These are phyloP conservation scores for Drosophila cognata DNA, from an alignment of 2,888 invertebrate genomes.

Conservation along the genomic window DNA sequence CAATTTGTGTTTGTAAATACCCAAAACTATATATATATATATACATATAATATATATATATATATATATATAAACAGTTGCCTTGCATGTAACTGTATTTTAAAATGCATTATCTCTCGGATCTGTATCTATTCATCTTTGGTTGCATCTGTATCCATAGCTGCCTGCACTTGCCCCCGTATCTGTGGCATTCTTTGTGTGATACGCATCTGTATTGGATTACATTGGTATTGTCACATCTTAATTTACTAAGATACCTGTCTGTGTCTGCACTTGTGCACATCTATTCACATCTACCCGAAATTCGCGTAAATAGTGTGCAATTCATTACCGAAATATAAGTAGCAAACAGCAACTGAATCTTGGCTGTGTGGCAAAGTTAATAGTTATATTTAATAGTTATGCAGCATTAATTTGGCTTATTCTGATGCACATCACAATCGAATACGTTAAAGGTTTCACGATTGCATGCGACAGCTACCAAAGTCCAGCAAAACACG, in stretches of 20 bases:
- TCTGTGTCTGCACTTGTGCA: background rate
- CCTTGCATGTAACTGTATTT: background rate
- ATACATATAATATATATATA: background rate
- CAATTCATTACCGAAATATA: background rate
- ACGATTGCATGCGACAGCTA: background rate
- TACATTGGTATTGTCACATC: background rate
- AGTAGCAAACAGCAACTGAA: background rate
- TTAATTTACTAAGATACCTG: background rate
- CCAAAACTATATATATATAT: background rate
- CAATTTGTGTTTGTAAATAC: conserved; percentile 13
- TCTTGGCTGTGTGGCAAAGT: background rate
- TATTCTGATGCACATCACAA: background rate
- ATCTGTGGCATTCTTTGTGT: background rate
- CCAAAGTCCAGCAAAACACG: too few species aligned
- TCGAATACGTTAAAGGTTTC: background rate
- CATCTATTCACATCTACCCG: background rate
- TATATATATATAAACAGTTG: background rate
- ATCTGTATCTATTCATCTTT: background rate
- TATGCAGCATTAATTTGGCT: background rate
- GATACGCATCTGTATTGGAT: background rate
- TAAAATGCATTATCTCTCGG: background rate
- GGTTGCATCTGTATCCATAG: background rate
- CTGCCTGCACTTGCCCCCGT: background rate
- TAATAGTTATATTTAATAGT: background rate
- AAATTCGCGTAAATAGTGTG: background rate